These are phyloP conservation scores for Geodia barretti DNA, from an alignment of 37 sponge, comb jelly and placozoan genomes.

Conservation along the genomic window DNA sequence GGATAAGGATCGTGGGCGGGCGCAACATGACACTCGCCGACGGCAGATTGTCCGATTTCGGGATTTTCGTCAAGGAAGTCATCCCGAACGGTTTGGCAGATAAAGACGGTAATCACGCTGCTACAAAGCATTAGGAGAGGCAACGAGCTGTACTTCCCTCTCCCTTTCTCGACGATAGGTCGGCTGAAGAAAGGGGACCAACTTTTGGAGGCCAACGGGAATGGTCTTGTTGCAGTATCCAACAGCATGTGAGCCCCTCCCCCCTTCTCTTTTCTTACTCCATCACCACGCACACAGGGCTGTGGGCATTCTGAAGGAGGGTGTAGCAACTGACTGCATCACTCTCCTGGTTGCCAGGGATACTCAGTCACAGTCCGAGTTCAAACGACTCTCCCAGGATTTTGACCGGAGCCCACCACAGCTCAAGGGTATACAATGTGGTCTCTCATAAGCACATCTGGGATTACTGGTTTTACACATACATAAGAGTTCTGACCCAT, in stretches of 20 bases:
- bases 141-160: background rate
- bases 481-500: no score
- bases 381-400: constrained; percentile 30
- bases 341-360: constrained; percentile 48
- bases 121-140: no score
- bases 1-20: constrained; percentile 57
- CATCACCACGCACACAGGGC: constrained; percentile 18
- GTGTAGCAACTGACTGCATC: constrained; percentile 50
- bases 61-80: constrained; percentile 75
- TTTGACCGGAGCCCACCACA: no score
- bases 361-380: constrained; percentile 34
- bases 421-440: no score
- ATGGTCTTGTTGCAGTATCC: constrained; percentile 58
- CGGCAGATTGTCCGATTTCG: constrained; percentile 13
- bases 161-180: constrained; percentile 21
- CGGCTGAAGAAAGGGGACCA: constrained; percentile 68
- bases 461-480: no score
- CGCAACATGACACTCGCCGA: background rate
- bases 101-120: constrained; percentile 66
- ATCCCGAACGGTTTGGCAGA: constrained; percentile 35
- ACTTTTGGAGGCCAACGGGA: constrained; percentile 67
- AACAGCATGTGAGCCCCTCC: constrained; percentile 45
- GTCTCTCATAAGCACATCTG: no score
- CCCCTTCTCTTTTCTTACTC: background rate
- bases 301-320: constrained; percentile 52